A percentile compares a stretch with the other conserved stretches of the same genome.
phyloP scores from a whole-genome alignment of 2,113 vertebrate species.

The Haemorhous mexicanus region DNA sequence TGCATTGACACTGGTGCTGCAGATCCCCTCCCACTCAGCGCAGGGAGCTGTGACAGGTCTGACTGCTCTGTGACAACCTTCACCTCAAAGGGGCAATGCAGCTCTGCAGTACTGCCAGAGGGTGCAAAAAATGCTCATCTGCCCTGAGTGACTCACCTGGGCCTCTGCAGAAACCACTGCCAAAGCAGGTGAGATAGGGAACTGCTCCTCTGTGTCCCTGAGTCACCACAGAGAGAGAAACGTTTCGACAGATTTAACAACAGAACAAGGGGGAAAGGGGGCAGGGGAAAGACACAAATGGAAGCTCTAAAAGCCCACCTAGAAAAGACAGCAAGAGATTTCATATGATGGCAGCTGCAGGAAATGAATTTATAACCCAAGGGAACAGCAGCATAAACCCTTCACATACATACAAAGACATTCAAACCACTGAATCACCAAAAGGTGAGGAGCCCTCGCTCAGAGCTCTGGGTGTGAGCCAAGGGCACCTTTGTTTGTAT shows the following conservation, averaged over 20 bases:
- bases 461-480: background rate
- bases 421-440: background rate
- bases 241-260: background rate
- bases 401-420: background rate
- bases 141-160: background rate
- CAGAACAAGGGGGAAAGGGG: background rate
- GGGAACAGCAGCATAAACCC: background rate
- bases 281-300: background rate
- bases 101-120: background rate
- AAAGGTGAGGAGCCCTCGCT: background rate
- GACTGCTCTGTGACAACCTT: background rate
- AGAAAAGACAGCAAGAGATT: background rate
- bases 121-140: background rate
- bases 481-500: background rate
- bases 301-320: background rate
- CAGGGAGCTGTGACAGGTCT: background rate
- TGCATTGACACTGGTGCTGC: background rate
- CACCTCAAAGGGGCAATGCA: background rate
- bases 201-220: fast-evolving
- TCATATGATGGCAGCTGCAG: background rate
- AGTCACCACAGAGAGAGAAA: background rate
- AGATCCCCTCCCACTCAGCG: background rate
- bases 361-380: background rate
- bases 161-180: background rate
- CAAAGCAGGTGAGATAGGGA: background rate